Conservation (phyloP, 1,140 invertebrate species). For the Drosophila novamexicana region DNA sequence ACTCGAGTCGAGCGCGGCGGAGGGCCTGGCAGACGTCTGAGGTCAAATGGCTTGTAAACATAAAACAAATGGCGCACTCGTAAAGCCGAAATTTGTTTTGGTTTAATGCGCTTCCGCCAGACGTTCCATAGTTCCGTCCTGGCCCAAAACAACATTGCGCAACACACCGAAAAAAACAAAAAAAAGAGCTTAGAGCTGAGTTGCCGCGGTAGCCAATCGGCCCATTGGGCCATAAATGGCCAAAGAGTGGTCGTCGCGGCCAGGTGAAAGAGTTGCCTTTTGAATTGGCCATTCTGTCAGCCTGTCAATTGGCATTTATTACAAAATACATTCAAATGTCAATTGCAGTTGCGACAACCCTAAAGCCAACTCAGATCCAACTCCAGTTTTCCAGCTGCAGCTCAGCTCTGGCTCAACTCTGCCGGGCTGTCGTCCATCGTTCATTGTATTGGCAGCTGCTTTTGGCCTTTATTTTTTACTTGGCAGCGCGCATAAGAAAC, state of each 20-base stretch:
- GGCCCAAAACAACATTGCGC: constrained; percentile 40
- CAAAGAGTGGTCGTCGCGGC: constrained; percentile 4
- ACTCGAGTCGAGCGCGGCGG: constrained; percentile 1
- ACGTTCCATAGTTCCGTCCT: constrained; percentile 14
- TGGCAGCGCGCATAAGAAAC: constrained; percentile 21
- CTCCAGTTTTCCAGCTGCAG: constrained; percentile 13
- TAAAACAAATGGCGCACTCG: constrained; percentile 59
- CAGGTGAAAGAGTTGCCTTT: constrained; percentile 59
- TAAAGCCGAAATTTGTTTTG: constrained; percentile 53
- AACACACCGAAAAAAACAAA: not conserved
- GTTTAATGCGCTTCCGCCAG: constrained; percentile 48
- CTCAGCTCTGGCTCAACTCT: constrained; percentile 3
- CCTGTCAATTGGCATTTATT: constrained; percentile 76
- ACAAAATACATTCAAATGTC: constrained; percentile 81
- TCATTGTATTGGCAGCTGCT: constrained; percentile 51
- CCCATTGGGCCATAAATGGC: constrained; percentile 37
- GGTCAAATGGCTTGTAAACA: constrained; percentile 75
- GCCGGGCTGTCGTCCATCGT: constrained; percentile 26
- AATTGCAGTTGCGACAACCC: constrained; percentile 28
- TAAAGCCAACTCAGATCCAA: constrained; percentile 22
- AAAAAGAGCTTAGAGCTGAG: not conserved
- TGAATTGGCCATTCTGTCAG: constrained; percentile 59
- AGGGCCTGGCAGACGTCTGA: constrained; percentile 38
- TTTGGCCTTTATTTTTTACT: constrained; percentile 24
- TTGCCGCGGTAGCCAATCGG: not conserved